phyloP scores from a whole-genome alignment of 2,797 vertebrate species.

The Hephaestus fuliginosus region DNA sequence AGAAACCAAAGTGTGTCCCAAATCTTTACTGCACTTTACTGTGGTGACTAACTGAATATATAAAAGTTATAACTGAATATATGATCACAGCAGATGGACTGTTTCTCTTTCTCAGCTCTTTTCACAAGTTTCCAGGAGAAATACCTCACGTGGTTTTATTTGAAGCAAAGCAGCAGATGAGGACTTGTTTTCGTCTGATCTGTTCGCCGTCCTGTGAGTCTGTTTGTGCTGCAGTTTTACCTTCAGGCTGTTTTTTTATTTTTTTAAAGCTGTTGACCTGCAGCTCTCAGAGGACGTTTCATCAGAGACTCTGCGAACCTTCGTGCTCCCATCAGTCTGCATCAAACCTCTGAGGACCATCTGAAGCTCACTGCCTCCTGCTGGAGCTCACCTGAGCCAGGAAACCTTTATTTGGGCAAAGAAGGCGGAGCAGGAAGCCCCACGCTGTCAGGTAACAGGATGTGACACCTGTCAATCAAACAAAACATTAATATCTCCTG shows the following conservation, averaged over 20 bases:
- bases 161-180: not conserved
- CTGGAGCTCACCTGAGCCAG: not conserved
- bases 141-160: no score
- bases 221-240: slow-evolving; percentile 26
- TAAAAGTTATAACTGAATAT: no score
- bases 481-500: no score
- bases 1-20: no score
- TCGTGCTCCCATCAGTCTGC: not conserved
- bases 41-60: no score
- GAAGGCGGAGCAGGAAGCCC: not conserved
- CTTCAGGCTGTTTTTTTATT: slow-evolving; percentile 44
- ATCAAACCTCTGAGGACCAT: not conserved
- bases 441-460: not conserved
- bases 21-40: no score
- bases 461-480: not conserved
- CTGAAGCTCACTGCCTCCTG: not conserved
- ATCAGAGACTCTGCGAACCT: slow-evolving; percentile 10
- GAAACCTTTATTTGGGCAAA: not conserved
- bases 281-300: slow-evolving; percentile 33
- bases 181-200: not conserved
- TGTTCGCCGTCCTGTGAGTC: not conserved
- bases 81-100: no score
- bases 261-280: slow-evolving; percentile 4
- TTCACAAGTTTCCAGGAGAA: not conserved
- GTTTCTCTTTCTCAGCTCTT: no score